Percentiles rank a stretch among this genome's conserved stretches.
Evolutionary conservation across 1,140 invertebrate genomes (phyloP).

Genomic region (Drosophila carrolli): DNA sequence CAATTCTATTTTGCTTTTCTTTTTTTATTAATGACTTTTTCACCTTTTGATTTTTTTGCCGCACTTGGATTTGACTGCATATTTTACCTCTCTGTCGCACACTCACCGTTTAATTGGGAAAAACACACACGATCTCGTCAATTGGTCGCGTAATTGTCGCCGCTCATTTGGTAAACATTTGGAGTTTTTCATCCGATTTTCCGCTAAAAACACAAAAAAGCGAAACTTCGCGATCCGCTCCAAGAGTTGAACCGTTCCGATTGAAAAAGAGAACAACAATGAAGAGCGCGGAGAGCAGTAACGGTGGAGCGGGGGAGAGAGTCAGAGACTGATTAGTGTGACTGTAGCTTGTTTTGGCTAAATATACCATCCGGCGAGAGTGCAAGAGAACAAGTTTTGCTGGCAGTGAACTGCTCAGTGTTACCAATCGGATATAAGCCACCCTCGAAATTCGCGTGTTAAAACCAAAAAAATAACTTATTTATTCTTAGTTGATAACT

Average conservation of each 20-base stretch:
- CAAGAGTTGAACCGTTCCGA: conserved; percentile 6
- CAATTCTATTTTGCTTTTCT: conserved; percentile 64
- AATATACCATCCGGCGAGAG: background rate
- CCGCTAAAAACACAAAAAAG: conserved; percentile 69
- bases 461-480: too few species aligned
- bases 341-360: too few species aligned
- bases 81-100: conserved; percentile 34
- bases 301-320: too few species aligned
- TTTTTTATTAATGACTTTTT: conserved; percentile 74
- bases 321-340: too few species aligned
- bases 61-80: conserved; percentile 24
- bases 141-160: conserved; percentile 60
- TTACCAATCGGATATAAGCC: background rate
- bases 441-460: too few species aligned
- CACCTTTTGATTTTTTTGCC: conserved; percentile 57
- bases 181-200: conserved; percentile 66
- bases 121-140: conserved; percentile 56
- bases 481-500: too few species aligned
- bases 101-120: conserved; percentile 65
- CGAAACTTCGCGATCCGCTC: conserved; percentile 22
- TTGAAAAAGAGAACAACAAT: background rate
- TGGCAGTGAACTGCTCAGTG: background rate
- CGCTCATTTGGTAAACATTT: conserved; percentile 71
- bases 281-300: too few species aligned
- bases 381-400: background rate